phyloP scores from a whole-genome alignment of 2,888 invertebrate genomes.

The Rhagonycha fulva region DNA sequence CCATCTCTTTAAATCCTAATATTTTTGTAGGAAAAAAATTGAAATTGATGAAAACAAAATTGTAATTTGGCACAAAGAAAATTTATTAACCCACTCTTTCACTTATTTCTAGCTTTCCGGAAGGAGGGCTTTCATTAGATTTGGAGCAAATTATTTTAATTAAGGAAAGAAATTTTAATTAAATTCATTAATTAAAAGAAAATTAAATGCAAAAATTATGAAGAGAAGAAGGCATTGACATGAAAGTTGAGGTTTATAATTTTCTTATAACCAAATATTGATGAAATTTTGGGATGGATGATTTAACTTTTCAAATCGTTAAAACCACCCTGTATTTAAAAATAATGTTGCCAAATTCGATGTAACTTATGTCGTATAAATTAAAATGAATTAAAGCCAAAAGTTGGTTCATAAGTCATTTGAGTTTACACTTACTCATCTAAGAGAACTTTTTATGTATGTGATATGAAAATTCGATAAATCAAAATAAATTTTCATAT shows the following conservation, averaged over 20 bases:
- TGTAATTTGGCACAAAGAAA: neutral
- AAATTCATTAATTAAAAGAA: neutral
- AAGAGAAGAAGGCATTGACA: neutral
- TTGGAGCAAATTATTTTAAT: neutral
- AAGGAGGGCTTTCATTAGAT: neutral
- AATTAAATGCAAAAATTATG: neutral
- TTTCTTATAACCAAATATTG: neutral
- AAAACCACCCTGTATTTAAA: neutral
- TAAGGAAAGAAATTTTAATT: neutral
- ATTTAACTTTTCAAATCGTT: neutral
- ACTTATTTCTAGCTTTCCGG: neutral
- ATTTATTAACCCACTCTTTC: neutral
- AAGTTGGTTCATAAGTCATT: neutral
- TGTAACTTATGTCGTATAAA: slow-evolving; percentile 1
- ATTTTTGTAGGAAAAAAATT: neutral
- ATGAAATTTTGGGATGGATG: neutral
- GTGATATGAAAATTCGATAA: neutral
- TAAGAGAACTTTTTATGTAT: neutral
- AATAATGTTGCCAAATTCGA: neutral
- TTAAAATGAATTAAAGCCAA: neutral
- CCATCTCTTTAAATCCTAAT: neutral
- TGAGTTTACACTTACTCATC: neutral
- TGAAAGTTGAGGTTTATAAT: neutral
- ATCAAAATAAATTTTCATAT: neutral
- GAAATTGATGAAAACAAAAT: neutral